Base-by-base conservation (phyloP, 2,113 vertebrate genomes). In the Amphilophus citrinellus region DNA sequence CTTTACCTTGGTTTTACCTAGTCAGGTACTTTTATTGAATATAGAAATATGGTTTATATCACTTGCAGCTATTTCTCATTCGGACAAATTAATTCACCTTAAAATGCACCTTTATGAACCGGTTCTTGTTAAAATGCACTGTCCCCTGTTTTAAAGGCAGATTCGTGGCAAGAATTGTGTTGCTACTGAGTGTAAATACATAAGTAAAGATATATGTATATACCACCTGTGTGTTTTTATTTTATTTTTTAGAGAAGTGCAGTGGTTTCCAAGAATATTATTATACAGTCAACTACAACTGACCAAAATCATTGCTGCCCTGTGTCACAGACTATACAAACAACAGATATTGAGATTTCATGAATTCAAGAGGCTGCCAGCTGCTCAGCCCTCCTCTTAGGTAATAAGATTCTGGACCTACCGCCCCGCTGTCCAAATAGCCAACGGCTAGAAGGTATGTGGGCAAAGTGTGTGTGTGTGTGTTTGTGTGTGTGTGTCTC, bases 321-420 rank as follows among this genome's bases (percentile, higher is more conserved):
- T 2, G 22, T 84, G 83, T 68, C 58, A 68, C 80, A 44, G 22
- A 78, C 65, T 68, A 50, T 84, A 88, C 83, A 87, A 87, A 88
- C 73, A 85, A 76, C 82, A 80, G 75, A 89, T 79, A 88, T 89
- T 88, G 90, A 89, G 75, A 86, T 88, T 83, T 88, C 61, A 62
- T 85, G 60, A 90, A 88, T 87, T 88, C 14, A 58, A 90, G 80
- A 71, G 62, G 80, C 90, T 82, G 78, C 84, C 89, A 87, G 91
- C 90, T 92, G 85, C 90, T 85, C 58, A 68, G 82, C n/a, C 39
- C 58, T 88, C 65, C 83, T 91, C 61, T 84, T 71, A 79, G 88
- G 84, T 94, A 91, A 93, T 90, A 83, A 61, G 84, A 94, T 80
- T 84, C 85, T 88, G 87, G 78, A 84, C 86, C 81, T 60, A 15